Percentiles rank a stretch among this genome's conserved stretches.
phyloP scores from a whole-genome alignment of 1,140 invertebrate species.

The Rhynchophorus ferrugineus region DNA sequence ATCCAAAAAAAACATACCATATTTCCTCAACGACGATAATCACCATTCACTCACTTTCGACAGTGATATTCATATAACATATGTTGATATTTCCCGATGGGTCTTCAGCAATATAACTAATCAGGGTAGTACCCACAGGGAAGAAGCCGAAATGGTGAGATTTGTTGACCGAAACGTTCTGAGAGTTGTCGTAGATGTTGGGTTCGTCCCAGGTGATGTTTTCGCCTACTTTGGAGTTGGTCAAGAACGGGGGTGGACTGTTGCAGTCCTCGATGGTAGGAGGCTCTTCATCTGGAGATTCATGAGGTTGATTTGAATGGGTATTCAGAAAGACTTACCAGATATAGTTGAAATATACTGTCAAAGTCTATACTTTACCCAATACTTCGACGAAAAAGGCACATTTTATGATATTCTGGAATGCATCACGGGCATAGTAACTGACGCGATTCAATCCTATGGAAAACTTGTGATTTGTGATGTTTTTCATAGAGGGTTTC shows the following conservation, averaged over 20 bases:
- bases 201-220: conserved; percentile 59
- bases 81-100: conserved; percentile 50
- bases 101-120: conserved; percentile 55
- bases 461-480: conserved; percentile 40
- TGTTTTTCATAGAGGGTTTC: conserved; percentile 41
- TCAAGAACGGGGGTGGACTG: conserved; percentile 49
- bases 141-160: conserved; percentile 48
- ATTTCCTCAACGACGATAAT: background rate
- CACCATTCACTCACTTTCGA: conserved; percentile 48
- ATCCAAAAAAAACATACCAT: conserved; percentile 13
- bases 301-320: conserved; percentile 1
- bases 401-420: conserved; percentile 48
- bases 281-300: conserved; percentile 49
- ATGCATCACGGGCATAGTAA: conserved; percentile 48
- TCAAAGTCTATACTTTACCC: conserved; percentile 44
- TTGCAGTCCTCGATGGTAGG: conserved; percentile 57
- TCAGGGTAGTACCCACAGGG: conserved; percentile 48
- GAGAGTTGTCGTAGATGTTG: conserved; percentile 62
- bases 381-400: conserved; percentile 46
- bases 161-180: conserved; percentile 32
- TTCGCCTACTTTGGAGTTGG: conserved; percentile 37
- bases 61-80: conserved; percentile 54
- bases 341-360: no score
- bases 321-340: no score
- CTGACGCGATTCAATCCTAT: conserved; percentile 46